Evolutionary conservation across 2,113 vertebrate genomes (phyloP).

Genomic region (Mesoclemmys tuberculata): DNA sequence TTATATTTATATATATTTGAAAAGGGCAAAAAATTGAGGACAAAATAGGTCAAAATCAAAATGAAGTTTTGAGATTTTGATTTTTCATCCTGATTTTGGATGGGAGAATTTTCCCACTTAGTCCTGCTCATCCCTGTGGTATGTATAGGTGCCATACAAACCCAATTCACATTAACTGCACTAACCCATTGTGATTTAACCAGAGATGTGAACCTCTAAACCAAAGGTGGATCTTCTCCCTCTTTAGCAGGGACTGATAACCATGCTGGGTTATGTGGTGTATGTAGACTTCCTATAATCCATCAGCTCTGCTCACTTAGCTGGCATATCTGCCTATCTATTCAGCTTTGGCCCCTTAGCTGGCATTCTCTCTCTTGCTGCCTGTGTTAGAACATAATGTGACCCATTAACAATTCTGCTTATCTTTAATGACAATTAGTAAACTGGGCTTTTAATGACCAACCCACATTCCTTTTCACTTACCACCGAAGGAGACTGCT

Average conservation of each 20-base stretch:
- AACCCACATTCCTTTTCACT: conserved; percentile 41
- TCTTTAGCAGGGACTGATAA: background rate
- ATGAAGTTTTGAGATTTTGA: background rate
- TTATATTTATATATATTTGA: background rate
- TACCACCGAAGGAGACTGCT: conserved; percentile 4
- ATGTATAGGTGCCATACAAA: background rate
- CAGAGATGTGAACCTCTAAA: background rate
- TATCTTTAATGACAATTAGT: conserved; percentile 65
- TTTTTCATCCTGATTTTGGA: background rate
- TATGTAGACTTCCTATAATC: conserved; percentile 63
- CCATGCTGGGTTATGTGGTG: background rate
- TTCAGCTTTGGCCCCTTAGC: conserved; percentile 61
- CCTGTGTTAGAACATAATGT: conserved; percentile 48
- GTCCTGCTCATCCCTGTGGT: too few species aligned
- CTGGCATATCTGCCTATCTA: conserved; percentile 42
- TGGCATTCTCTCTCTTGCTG: conserved; percentile 43
- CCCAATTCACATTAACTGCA: background rate
- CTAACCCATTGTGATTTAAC: background rate
- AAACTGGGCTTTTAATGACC: conserved; percentile 22
- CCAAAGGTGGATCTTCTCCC: background rate
- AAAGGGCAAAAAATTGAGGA: background rate
- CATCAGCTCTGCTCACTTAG: conserved; percentile 42
- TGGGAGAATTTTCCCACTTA: background rate
- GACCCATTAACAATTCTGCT: conserved; percentile 46
- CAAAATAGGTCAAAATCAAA: background rate